These are phyloP conservation scores for Drosophila monieri DNA, from an alignment of 2,888 invertebrate genomes.

Conservation along the genomic window DNA sequence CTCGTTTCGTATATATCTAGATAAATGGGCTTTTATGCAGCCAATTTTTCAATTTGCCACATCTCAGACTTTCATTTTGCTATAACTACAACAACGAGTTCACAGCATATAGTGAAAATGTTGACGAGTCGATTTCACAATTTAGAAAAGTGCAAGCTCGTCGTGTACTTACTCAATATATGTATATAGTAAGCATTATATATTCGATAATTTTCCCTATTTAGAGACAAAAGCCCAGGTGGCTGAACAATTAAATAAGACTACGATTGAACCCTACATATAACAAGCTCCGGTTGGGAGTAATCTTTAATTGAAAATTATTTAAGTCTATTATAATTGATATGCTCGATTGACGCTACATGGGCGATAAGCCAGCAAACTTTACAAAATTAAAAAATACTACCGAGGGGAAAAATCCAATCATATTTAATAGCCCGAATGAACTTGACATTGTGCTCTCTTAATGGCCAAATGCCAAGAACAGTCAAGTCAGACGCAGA, in stretches of 20 bases:
- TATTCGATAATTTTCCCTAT: constrained; percentile 20
- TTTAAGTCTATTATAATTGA: constrained; percentile 36
- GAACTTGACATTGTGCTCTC: constrained; percentile 64
- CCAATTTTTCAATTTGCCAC: constrained; percentile 72
- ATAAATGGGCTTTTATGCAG: constrained; percentile 28
- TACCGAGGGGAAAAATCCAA: constrained; percentile 32
- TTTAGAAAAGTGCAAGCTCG: constrained; percentile 70
- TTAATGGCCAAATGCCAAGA: constrained; percentile 65
- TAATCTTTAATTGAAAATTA: constrained; percentile 38
- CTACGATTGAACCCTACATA: constrained; percentile 12
- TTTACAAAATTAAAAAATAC: constrained; percentile 24
- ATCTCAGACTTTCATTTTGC: constrained; percentile 66
- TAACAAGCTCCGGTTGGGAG: constrained; percentile 12
- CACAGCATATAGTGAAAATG: constrained; percentile 46
- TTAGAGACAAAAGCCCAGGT: constrained; percentile 5
- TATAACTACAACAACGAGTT: constrained; percentile 46
- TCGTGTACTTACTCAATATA: constrained; percentile 34
- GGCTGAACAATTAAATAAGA: constrained; percentile 24
- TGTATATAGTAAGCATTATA: constrained; percentile 12
- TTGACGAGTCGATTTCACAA: constrained; percentile 58
- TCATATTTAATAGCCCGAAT: constrained; percentile 58
- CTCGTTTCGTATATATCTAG: constrained; percentile 4
- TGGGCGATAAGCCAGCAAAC: constrained; percentile 47
- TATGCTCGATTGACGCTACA: constrained; percentile 40
- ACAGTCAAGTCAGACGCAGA: constrained; percentile 40